Conservation (phyloP, 2,888 invertebrate genomes). For the Uropetala carovei region DNA sequence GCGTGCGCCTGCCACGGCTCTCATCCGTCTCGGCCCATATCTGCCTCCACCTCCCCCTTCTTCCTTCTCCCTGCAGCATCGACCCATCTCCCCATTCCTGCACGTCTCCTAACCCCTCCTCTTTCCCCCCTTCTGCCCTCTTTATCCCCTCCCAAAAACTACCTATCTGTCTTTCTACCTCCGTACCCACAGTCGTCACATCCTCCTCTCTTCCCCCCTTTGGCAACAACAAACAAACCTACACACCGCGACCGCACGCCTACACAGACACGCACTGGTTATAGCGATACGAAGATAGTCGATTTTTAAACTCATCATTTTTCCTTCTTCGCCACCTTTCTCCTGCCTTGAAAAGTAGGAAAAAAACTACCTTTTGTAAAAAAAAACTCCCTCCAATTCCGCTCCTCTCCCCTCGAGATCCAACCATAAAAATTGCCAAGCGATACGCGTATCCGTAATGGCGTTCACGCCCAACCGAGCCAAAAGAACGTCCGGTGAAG, state of each 20-base stretch:
- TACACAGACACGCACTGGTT: background rate
- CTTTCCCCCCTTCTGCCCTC: background rate
- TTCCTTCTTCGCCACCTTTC: background rate
- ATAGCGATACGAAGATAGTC: background rate
- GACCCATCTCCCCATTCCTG: background rate
- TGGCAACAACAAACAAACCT: constrained; percentile 13
- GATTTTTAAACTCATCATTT: background rate
- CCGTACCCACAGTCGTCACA: background rate
- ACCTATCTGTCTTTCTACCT: background rate
- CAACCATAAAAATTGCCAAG: background rate
- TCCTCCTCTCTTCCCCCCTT: background rate
- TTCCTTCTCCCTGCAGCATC: background rate
- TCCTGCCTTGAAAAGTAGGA: background rate
- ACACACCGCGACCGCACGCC: background rate
- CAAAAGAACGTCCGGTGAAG: constrained; percentile 24
- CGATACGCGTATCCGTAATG: constrained; percentile 29
- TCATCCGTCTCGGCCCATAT: constrained; percentile 62
- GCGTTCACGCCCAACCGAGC: constrained; percentile 21
- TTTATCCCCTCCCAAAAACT: background rate
- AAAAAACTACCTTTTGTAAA: background rate
- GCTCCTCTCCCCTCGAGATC: background rate
- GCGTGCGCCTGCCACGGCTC: constrained; percentile 51
- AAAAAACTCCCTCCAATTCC: background rate
- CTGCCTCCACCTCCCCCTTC: constrained; percentile 36
- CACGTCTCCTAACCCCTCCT: background rate